These are phyloP conservation scores for Adelphocoris suturalis DNA, from an alignment of 2,888 invertebrate genomes.

Conservation along the genomic window DNA sequence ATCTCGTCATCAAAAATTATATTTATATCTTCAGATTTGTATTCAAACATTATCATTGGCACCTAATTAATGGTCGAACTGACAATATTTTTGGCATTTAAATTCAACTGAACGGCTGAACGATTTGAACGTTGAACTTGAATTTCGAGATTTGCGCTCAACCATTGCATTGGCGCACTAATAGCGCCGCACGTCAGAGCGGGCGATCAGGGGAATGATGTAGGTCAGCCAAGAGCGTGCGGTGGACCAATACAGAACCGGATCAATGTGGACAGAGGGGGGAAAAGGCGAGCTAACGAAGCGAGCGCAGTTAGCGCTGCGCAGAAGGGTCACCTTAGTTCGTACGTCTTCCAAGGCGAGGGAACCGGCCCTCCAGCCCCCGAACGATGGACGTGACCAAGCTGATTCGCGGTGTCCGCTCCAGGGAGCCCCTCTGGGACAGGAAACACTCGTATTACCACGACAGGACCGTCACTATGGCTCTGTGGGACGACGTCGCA, in stretches of 20 bases:
- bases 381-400: conserved; percentile 78
- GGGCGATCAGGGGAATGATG: background rate
- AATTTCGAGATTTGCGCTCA: too few relatives aligned
- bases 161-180: too few relatives aligned
- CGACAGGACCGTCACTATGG: conserved; percentile 79
- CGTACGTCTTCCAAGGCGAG: conserved; percentile 55
- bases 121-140: too few relatives aligned
- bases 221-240: conserved; percentile 53
- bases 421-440: conserved; percentile 79
- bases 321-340: conserved; percentile 51
- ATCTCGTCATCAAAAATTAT: too few relatives aligned
- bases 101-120: too few relatives aligned
- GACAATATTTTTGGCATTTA: too few relatives aligned
- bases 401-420: conserved; percentile 78
- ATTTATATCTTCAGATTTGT: too few relatives aligned
- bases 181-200: background rate
- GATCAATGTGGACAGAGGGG: conserved; percentile 66
- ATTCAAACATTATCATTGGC: too few relatives aligned
- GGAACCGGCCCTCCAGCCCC: background rate
- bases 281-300: conserved; percentile 72
- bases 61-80: too few relatives aligned
- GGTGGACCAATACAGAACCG: conserved; percentile 64
- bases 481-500: conserved; percentile 79
- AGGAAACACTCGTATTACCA: conserved; percentile 79
- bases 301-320: conserved; percentile 74